Evolutionary conservation across 35 echinoderm and acorn worm genomes (phyloP), one percentile per base, ranked within the genome.

Genomic region (Heliocidaris tuberculata): DNA sequence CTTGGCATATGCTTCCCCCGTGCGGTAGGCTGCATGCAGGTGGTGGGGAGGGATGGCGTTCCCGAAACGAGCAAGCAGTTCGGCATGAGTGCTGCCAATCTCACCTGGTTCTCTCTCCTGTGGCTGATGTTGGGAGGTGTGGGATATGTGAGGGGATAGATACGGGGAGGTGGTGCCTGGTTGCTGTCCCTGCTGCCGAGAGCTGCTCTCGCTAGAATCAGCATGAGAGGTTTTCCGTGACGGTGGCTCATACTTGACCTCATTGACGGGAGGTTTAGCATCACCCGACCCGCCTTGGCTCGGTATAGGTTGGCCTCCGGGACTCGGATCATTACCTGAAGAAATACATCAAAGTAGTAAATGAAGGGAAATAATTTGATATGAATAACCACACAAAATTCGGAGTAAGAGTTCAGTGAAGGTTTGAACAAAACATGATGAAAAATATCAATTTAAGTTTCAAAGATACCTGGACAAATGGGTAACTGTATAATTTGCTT

Each of bases 121-220:
- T 24, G 86, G 65, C 59, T 59, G 94, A 48, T 60, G 85, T 60
- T 96, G 95, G n/a, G 97, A 98, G 2, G 97, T 98, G 71, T 98
- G 97, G 50, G 97, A 88, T 92, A 98, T 98, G 60, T 98, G 97
- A 30, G 96, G 93, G 7, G 96, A 97, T 87, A 94, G 94, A 35
- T 95, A 95, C 2, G 94, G 90, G 19, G 92, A 49, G 7, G 94
- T 50, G 24, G 90, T 48, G 2, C 85, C 90, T n/a, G 89, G 48
- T 16, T 61, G 85, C 54, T 85, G 92, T 11, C 13, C 21, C 9
- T 10, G 95, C 35, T 60, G 94, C 5, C 49, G 61, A 11, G 30
- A 90, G 86, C 32, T 92, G 65, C 94, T 96, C 59, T 95, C 94
- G 32, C 94, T 98, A 61, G 94, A 94, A 47, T 96, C 96, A 30